phyloP scores from a whole-genome alignment of 2,888 invertebrate genomes.

The Ormyrus labotus region DNA sequence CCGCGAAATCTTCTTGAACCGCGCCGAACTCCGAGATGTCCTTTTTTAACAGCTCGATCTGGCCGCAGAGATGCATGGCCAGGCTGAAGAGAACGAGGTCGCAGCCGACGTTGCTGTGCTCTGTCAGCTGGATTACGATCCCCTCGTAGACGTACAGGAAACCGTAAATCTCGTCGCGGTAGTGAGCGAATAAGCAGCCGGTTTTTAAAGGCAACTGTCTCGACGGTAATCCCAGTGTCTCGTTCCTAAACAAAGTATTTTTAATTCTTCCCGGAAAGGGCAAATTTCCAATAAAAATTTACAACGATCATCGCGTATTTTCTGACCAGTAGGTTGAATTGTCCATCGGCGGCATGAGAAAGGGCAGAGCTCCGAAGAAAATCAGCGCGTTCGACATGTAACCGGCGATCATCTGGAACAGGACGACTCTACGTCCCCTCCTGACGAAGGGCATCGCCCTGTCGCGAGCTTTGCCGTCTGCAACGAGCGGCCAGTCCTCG shows the following conservation, averaged over 20 bases:
- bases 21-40: slow-evolving; percentile 58
- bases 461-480: slow-evolving; percentile 52
- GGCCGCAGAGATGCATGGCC: slow-evolving; percentile 70
- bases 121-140: slow-evolving; percentile 8
- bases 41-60: slow-evolving; percentile 66
- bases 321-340: slow-evolving; percentile 28
- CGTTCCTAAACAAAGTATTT: not conserved
- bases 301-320: not conserved
- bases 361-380: slow-evolving; percentile 25
- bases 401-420: slow-evolving; percentile 60
- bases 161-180: slow-evolving; percentile 48
- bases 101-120: slow-evolving; percentile 61
- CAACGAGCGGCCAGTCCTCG: slow-evolving; percentile 60
- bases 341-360: slow-evolving; percentile 15
- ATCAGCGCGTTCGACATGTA: slow-evolving; percentile 52
- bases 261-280: not conserved
- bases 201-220: slow-evolving; percentile 55
- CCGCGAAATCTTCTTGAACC: not conserved
- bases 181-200: slow-evolving; percentile 52
- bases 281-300: not conserved
- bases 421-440: slow-evolving; percentile 60
- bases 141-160: slow-evolving; percentile 39
- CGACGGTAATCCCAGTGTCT: not conserved
- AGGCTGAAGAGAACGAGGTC: slow-evolving; percentile 68
- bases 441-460: slow-evolving; percentile 60